Conservation (phyloP, 1,140 invertebrate genomes). For the Frieseomelitta varia region DNA sequence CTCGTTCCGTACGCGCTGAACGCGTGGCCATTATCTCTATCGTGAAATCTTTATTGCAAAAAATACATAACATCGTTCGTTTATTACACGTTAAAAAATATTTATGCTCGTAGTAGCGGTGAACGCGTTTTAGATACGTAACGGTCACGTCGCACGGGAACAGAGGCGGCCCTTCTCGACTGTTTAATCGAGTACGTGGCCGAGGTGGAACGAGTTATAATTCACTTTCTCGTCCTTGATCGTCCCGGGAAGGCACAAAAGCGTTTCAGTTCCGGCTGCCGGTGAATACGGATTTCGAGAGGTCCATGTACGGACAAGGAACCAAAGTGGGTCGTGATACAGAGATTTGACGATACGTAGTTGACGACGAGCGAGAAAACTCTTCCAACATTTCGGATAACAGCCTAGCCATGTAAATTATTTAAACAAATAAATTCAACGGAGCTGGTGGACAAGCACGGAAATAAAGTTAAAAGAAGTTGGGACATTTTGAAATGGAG, state of each 20-base stretch:
- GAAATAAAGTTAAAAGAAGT: too few relatives aligned
- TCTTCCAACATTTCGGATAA: background rate
- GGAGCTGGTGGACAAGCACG: background rate
- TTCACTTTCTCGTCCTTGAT: slow-evolving; percentile 69
- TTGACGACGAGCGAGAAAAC: slow-evolving; percentile 7
- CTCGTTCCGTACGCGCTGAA: slow-evolving; percentile 64
- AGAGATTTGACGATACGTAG: slow-evolving; percentile 45
- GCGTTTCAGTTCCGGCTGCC: slow-evolving; percentile 68
- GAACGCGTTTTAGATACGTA: background rate
- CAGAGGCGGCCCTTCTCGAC: slow-evolving; percentile 45
- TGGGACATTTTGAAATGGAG: background rate
- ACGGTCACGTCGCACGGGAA: background rate
- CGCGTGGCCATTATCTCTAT: slow-evolving; percentile 37
- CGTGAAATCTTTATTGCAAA: background rate
- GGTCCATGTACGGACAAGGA: slow-evolving; percentile 21
- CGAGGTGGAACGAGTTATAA: slow-evolving; percentile 50
- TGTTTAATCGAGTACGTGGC: slow-evolving; percentile 35
- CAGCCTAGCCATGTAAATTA: background rate
- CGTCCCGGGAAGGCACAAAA: slow-evolving; percentile 59
- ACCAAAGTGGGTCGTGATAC: slow-evolving; percentile 55
- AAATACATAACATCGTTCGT: background rate
- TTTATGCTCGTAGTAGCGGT: background rate
- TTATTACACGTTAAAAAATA: background rate
- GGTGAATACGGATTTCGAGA: slow-evolving; percentile 56
- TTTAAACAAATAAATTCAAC: background rate